A percentile compares a stretch with the other conserved stretches of the same genome.
Evolutionary conservation across 2,113 vertebrate genomes (phyloP).

Genomic region (Steatornis caripensis): DNA sequence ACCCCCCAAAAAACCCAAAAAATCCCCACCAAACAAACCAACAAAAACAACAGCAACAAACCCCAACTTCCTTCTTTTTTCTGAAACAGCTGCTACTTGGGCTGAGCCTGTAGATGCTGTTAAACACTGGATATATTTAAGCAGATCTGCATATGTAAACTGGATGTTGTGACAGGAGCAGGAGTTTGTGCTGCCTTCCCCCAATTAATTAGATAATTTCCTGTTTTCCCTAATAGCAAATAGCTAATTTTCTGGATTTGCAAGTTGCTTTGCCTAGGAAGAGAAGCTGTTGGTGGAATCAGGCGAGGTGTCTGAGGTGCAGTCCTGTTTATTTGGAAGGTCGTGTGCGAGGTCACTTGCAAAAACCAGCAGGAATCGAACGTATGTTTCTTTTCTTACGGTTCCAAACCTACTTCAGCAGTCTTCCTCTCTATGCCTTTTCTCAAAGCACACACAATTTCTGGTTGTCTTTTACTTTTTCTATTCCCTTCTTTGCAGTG

Average conservation of each 20-base stretch:
- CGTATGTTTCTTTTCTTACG: not conserved
- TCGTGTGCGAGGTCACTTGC: not conserved
- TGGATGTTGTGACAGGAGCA: not conserved
- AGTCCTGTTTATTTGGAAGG: not conserved
- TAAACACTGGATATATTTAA: not conserved
- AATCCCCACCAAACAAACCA: no score
- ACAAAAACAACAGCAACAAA: no score
- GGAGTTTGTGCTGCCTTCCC: not conserved
- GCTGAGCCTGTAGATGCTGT: not conserved
- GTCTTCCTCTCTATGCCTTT: not conserved
- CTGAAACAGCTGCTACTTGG: no score
- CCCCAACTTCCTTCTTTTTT: no score
- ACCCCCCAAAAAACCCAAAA: no score
- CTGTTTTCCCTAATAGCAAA: not conserved
- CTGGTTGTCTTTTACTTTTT: not conserved
- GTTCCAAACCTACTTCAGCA: not conserved
- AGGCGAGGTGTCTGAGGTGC: accelerated
- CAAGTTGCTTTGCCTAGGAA: not conserved
- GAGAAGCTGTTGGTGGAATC: not conserved
- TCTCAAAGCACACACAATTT: not conserved
- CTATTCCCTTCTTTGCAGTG: not conserved
- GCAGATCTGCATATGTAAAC: not conserved
- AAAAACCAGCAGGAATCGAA: not conserved
- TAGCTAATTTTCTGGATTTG: not conserved
- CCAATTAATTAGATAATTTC: not conserved